phyloP scores from a whole-genome alignment of 1,140 invertebrate genomes.

The Wiebesia pumilae region DNA sequence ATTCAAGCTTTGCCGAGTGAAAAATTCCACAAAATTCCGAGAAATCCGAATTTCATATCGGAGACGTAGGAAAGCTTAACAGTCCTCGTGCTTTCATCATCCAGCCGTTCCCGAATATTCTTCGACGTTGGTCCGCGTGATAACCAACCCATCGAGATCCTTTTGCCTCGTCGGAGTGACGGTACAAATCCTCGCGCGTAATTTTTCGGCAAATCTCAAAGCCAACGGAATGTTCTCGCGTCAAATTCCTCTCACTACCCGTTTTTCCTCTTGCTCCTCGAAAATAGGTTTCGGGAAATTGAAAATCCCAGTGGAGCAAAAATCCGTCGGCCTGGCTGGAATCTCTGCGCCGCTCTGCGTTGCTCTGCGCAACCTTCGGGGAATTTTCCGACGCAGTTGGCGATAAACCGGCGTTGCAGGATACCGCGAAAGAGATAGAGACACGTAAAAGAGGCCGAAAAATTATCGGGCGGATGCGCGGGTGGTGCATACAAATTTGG shows the following conservation, averaged over 20 bases:
- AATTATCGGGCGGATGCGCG: not conserved
- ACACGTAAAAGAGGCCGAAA: constrained; percentile 9
- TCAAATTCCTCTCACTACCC: constrained; percentile 7
- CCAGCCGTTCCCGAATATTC: not conserved
- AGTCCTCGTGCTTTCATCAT: not conserved
- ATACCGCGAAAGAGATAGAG: not conserved
- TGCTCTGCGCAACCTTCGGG: constrained; percentile 10
- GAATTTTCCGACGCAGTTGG: constrained; percentile 8
- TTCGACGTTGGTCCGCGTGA: not conserved
- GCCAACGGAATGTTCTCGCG: not conserved
- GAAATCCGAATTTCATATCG: too few species aligned
- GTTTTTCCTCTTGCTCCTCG: not conserved
- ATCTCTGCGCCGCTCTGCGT: constrained; percentile 2
- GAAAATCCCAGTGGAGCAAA: constrained; percentile 44
- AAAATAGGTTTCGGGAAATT: constrained; percentile 36
- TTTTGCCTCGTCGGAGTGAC: not conserved
- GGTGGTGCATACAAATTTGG: not conserved
- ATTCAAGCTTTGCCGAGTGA: too few species aligned
- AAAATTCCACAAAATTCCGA: too few species aligned
- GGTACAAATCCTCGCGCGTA: not conserved
- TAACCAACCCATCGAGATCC: not conserved
- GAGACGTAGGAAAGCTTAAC: too few species aligned
- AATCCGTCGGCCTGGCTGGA: not conserved
- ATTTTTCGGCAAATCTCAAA: constrained; percentile 26
- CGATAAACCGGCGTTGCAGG: constrained; percentile 5